phyloP scores from a whole-genome alignment of 2,888 invertebrate genomes.

The Epinotia nisella region DNA sequence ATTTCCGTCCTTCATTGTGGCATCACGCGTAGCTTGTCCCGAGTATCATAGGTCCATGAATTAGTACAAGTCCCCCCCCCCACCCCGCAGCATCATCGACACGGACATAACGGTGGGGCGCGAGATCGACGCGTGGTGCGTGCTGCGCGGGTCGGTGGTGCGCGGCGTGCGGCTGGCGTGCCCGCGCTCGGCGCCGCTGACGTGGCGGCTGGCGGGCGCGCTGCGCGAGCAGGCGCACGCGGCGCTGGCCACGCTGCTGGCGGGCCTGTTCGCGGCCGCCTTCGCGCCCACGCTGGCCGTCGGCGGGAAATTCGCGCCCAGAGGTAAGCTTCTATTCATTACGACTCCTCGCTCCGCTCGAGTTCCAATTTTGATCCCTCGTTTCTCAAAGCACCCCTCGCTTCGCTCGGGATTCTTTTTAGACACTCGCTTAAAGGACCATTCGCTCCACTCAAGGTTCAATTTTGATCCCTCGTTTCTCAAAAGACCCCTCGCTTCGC shows the following conservation, averaged over 20 bases:
- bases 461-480: neutral
- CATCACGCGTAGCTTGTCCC: no score
- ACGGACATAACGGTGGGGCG: conserved; percentile 87
- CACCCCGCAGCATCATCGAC: conserved; percentile 87
- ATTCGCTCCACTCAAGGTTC: neutral
- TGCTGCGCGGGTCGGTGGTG: conserved; percentile 67
- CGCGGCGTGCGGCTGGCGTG: conserved; percentile 63
- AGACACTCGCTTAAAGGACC: neutral
- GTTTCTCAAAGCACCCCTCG: neutral
- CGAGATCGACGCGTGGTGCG: conserved; percentile 76
- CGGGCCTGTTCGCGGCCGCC: conserved; percentile 61
- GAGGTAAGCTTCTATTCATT: conserved; percentile 24
- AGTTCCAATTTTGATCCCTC: neutral
- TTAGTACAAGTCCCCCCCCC: no score
- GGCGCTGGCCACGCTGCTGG: conserved; percentile 66
- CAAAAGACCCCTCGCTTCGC: neutral
- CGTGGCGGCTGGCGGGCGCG: conserved; percentile 59
- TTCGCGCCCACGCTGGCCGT: conserved; percentile 49
- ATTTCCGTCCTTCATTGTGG: no score
- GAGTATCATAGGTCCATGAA: no score
- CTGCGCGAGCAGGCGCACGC: conserved; percentile 63
- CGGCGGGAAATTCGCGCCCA: conserved; percentile 19
- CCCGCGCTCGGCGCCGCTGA: conserved; percentile 41
- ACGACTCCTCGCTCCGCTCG: neutral
- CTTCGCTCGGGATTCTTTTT: neutral